These are phyloP conservation scores for Sander lucioperca DNA, from an alignment of 2,113 vertebrate species.

Conservation along the genomic window DNA sequence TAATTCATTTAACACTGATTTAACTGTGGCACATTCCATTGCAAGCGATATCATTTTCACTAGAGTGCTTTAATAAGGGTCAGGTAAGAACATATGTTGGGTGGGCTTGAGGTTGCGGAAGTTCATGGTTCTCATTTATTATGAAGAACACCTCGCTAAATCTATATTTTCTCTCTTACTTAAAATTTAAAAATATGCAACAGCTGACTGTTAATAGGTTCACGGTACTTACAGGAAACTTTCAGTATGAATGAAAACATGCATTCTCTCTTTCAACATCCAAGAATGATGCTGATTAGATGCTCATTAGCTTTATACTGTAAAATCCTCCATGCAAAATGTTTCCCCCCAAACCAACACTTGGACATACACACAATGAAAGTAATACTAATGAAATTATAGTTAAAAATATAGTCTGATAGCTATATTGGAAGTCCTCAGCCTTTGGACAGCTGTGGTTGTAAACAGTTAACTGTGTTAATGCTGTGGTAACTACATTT, in stretches of 20 bases:
- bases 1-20: slow-evolving; percentile 43
- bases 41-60: slow-evolving; percentile 19
- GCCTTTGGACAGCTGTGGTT: not conserved
- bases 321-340: not conserved
- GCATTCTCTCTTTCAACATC: not conserved
- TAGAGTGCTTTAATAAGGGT: slow-evolving; percentile 18
- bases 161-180: not conserved
- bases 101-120: not conserved
- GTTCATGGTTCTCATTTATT: slow-evolving; percentile 14
- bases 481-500: not conserved
- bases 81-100: slow-evolving; percentile 6
- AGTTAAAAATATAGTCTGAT: not conserved
- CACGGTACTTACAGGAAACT: not conserved
- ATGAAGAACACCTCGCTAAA: not conserved
- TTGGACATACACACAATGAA: not conserved
- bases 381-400: not conserved
- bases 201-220: not conserved
- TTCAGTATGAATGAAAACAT: not conserved
- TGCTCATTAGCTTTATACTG: not conserved
- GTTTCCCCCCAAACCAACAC: not conserved
- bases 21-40: slow-evolving; percentile 36
- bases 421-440: not conserved
- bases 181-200: not conserved
- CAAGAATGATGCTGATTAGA: not conserved
- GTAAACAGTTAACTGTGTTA: not conserved